Evolutionary conservation across 2,888 invertebrate species (phyloP).

Genomic region (Ferdinandea cuprea): DNA sequence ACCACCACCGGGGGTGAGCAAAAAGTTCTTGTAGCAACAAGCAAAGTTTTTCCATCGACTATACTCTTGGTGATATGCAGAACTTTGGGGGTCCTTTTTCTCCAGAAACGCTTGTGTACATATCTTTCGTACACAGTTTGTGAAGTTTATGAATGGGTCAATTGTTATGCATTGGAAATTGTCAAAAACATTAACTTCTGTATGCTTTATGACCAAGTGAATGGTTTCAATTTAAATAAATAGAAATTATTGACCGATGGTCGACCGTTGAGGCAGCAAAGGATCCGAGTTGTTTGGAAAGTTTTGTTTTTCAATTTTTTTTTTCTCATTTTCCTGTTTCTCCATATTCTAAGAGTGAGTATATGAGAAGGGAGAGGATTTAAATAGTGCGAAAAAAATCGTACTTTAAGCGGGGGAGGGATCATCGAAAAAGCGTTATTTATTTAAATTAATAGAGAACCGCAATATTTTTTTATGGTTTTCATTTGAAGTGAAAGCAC

Average conservation of each 20-base stretch:
- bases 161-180: conserved; percentile 59
- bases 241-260: conserved; percentile 52
- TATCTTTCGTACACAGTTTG: conserved; percentile 42
- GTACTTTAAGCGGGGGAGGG: too few species aligned
- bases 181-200: conserved; percentile 63
- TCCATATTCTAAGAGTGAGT: too few species aligned
- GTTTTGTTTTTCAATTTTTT: too few species aligned
- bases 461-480: too few species aligned
- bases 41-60: conserved; percentile 37
- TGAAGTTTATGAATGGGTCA: conserved; percentile 56
- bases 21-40: conserved; percentile 34
- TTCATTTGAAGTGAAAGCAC: too few species aligned
- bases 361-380: too few species aligned
- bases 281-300: conserved; percentile 28
- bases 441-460: too few species aligned
- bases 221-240: conserved; percentile 47
- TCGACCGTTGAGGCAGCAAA: conserved; percentile 35
- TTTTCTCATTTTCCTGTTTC: too few species aligned
- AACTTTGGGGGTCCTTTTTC: conserved; percentile 11
- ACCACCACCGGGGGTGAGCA: not conserved
- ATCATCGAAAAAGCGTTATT: too few species aligned
- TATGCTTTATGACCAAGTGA: conserved; percentile 26
- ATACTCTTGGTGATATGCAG: conserved; percentile 8
- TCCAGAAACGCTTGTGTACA: conserved; percentile 18
- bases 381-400: too few species aligned